Evolutionary conservation across 1,140 invertebrate species (phyloP).

Genomic region (Drosophila parabipectinata): DNA sequence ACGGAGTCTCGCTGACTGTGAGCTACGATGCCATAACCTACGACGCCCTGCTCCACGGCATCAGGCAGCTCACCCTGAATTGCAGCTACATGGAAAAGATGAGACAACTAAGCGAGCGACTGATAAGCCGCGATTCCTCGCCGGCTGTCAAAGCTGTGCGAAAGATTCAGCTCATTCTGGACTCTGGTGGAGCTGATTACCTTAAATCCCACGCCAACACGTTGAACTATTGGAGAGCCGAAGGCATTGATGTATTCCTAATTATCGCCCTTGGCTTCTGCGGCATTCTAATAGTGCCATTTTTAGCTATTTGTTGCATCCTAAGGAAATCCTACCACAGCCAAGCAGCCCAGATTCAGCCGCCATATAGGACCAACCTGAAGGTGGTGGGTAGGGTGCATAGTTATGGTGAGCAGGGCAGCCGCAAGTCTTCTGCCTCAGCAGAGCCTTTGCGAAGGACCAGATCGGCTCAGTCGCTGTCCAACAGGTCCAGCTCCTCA

Average conservation of each 20-base stretch:
- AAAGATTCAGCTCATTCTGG: constrained; percentile 86
- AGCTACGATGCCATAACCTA: constrained; percentile 64
- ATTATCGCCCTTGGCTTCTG: constrained; percentile 69
- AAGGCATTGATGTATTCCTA: constrained; percentile 83
- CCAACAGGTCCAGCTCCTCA: constrained; percentile 57
- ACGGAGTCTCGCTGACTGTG: constrained; percentile 58
- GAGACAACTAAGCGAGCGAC: constrained; percentile 81
- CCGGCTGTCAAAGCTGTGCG: constrained; percentile 84
- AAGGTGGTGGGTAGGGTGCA: constrained; percentile 59
- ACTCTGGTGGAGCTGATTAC: constrained; percentile 84
- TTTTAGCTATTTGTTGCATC: constrained; percentile 71
- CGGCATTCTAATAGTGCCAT: constrained; percentile 71
- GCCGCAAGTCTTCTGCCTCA: constrained; percentile 13
- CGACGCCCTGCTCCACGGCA: constrained; percentile 59
- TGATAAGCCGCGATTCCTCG: constrained; percentile 35
- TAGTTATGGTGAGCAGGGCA: constrained; percentile 58
- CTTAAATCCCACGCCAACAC: constrained; percentile 83
- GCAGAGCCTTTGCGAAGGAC: constrained; percentile 54
- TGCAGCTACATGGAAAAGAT: constrained; percentile 61
- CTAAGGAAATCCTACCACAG: constrained; percentile 71
- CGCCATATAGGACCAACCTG: constrained; percentile 41
- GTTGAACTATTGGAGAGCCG: constrained; percentile 83
- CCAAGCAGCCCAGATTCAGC: constrained; percentile 46
- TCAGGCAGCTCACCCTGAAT: constrained; percentile 72
- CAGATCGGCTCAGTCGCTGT: constrained; percentile 66